Percentiles rank a stretch among this genome's conserved stretches.
Evolutionary conservation across 2,113 vertebrate species (phyloP).

Genomic region (Toxotes chatareus): DNA sequence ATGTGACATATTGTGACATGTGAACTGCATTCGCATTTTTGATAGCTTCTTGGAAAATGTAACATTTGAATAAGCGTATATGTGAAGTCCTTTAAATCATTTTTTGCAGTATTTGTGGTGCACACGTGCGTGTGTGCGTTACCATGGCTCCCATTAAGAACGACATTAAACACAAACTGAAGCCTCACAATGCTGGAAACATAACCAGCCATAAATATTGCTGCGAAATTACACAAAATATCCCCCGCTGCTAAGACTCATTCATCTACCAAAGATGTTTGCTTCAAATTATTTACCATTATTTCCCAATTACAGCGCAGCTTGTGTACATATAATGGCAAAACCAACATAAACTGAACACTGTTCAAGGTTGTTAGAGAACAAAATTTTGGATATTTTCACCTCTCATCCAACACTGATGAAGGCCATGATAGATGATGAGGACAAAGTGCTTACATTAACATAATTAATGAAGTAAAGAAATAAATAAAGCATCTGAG

Average conservation of each 20-base stretch:
- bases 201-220: constrained; percentile 6
- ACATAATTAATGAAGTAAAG: constrained; percentile 4
- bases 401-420: background rate
- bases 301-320: constrained; percentile 15
- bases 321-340: background rate
- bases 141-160: background rate
- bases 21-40: background rate
- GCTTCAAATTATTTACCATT: constrained; percentile 25
- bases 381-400: background rate
- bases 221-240: constrained; percentile 30
- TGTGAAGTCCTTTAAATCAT: background rate
- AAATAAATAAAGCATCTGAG: background rate
- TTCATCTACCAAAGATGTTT: constrained; percentile 35
- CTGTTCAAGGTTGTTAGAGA: background rate
- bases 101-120: constrained; percentile 14
- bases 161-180: constrained; percentile 40
- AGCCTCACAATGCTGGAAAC: constrained; percentile 7
- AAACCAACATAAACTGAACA: background rate
- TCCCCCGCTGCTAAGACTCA: constrained; percentile 7
- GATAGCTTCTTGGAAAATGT: constrained; percentile 32
- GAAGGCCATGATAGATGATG: background rate
- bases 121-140: background rate
- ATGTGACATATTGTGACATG: constrained; percentile 19
- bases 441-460: background rate
- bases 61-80: background rate